Percentiles rank a stretch among this genome's conserved stretches.
Conservation (phyloP, 2,113 vertebrate species). For the Leptobrachium ailaonicum region DNA sequence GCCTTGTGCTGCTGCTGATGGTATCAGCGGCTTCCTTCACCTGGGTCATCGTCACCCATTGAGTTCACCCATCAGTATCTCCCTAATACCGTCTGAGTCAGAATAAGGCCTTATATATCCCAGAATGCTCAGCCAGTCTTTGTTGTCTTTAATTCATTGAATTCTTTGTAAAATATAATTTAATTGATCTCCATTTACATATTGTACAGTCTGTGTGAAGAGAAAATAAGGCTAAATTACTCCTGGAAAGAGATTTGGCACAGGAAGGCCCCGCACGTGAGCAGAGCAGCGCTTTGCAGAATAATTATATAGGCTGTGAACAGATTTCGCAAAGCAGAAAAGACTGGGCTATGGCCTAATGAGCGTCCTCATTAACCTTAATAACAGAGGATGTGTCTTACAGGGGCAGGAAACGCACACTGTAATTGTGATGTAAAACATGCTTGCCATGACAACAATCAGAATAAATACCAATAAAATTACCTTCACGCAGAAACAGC, state of each 20-base stretch:
- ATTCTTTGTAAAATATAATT: no score
- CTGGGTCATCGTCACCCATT: no score
- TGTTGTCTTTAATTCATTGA: no score
- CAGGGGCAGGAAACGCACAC: neutral
- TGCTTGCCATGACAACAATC: neutral
- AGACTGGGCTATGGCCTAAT: constrained; percentile 50
- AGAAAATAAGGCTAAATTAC: constrained; percentile 54
- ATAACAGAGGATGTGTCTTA: constrained; percentile 48
- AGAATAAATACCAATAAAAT: neutral
- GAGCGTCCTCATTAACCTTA: constrained; percentile 61
- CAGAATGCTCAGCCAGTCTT: no score
- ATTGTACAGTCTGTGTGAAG: neutral
- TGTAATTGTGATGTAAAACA: neutral
- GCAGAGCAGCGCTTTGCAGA: constrained; percentile 58
- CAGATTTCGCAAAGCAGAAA: constrained; percentile 56
- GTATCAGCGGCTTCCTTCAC: no score
- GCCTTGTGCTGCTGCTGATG: no score
- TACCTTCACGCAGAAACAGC: neutral
- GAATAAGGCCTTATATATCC: no score
- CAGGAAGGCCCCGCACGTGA: constrained; percentile 50
- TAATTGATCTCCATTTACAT: no score
- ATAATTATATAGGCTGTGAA: constrained; percentile 59
- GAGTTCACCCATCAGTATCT: no score
- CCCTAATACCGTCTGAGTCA: no score
- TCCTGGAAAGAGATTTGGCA: constrained; percentile 60